These are phyloP conservation scores for Ceraclea dissimilis DNA, from an alignment of 2,888 invertebrate genomes.

Conservation along the genomic window DNA sequence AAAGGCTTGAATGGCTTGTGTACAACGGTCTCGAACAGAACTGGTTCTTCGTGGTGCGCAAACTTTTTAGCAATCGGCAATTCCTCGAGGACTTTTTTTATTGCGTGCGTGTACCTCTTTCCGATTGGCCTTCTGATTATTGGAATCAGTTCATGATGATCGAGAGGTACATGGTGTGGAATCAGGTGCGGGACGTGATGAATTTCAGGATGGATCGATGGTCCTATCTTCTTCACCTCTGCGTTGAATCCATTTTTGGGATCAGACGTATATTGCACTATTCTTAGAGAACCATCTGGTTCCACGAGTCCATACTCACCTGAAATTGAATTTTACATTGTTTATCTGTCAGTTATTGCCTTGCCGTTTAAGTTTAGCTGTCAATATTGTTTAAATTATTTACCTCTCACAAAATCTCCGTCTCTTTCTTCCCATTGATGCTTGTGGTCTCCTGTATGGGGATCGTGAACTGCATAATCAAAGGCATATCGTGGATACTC, in stretches of 20 bases:
- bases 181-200: not conserved
- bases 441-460: conserved; percentile 47
- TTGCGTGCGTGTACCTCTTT: not conserved
- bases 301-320: conserved; percentile 46
- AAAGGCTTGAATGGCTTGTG: not conserved
- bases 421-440: conserved; percentile 47
- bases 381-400: too few species aligned
- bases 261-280: conserved; percentile 46
- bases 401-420: conserved; percentile 46
- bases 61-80: not conserved
- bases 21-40: not conserved
- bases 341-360: not conserved
- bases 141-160: not conserved
- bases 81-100: not conserved
- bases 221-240: conserved; percentile 40
- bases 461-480: conserved; percentile 46
- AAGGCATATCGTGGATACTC: conserved; percentile 45
- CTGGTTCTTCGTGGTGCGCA: not conserved
- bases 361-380: not conserved
- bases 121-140: not conserved
- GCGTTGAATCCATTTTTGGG: conserved; percentile 45
- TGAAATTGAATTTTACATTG: conserved; percentile 25
- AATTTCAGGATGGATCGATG: conserved; percentile 36
- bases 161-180: not conserved
- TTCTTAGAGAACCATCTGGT: conserved; percentile 42